These are phyloP conservation scores for Napeogenes sylphis DNA, from an alignment of 2,888 invertebrate species.

Conservation along the genomic window DNA sequence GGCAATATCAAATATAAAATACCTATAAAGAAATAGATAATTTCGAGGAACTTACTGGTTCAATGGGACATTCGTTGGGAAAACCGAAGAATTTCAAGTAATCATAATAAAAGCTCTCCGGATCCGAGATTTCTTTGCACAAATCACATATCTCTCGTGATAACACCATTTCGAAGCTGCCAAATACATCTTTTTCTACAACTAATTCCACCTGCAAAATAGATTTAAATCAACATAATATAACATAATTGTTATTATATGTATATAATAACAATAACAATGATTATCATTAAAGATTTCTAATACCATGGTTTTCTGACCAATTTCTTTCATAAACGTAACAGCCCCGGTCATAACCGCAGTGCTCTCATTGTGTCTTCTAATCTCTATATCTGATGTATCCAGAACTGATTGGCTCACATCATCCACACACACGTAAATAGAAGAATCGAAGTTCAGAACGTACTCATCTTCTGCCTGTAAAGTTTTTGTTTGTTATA, in stretches of 20 bases:
- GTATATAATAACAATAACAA: too few species aligned
- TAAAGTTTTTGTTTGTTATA: not conserved
- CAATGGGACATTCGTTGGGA: constrained; percentile 48
- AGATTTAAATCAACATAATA: not conserved
- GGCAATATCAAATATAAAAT: too few species aligned
- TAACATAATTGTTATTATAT: not conserved
- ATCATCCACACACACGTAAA: constrained; percentile 44
- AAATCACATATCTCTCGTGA: constrained; percentile 48
- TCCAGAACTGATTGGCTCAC: constrained; percentile 41
- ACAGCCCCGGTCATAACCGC: constrained; percentile 44
- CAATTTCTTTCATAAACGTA: constrained; percentile 37
- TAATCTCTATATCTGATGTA: constrained; percentile 37
- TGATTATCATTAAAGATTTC: not conserved
- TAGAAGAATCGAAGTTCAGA: constrained; percentile 48
- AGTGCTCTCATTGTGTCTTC: constrained; percentile 44
- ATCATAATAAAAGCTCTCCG: constrained; percentile 39
- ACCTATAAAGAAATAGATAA: not conserved
- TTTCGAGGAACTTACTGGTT: constrained; percentile 40
- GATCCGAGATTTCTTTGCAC: constrained; percentile 43
- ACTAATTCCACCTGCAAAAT: constrained; percentile 43
- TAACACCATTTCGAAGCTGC: constrained; percentile 41
- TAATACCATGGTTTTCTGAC: constrained; percentile 40
- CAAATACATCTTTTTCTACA: constrained; percentile 45
- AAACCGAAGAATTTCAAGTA: constrained; percentile 46
- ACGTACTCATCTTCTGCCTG: constrained; percentile 36